Percentiles rank a stretch among this genome's conserved stretches.
Conservation (phyloP, 2,797 vertebrate genomes). For the Pangasius djambal region DNA sequence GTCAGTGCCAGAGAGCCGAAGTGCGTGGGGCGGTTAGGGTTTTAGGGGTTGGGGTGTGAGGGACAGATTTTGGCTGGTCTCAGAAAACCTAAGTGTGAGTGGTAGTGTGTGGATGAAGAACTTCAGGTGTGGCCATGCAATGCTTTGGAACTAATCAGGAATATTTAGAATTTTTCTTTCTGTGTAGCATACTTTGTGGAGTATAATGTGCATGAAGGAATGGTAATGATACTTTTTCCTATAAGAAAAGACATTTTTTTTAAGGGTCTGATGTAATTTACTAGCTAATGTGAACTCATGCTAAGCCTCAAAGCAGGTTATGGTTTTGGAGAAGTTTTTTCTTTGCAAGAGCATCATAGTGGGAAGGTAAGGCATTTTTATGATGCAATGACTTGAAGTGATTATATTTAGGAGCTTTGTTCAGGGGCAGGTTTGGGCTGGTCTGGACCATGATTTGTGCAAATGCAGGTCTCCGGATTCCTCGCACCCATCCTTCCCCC, state of each 20-base stretch:
- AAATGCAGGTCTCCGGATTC: not conserved
- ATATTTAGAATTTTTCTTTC: not conserved
- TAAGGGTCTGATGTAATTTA: constrained; percentile 38
- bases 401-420: constrained; percentile 27
- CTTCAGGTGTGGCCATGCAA: not conserved
- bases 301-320: constrained; percentile 8
- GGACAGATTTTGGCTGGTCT: not conserved
- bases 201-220: not conserved
- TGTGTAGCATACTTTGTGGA: not conserved
- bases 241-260: not conserved
- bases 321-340: not conserved
- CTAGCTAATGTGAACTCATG: constrained; percentile 8
- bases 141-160: not conserved
- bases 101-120: not conserved
- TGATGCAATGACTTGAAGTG: constrained; percentile 36
- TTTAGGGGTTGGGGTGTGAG: not conserved
- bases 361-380: constrained; percentile 25
- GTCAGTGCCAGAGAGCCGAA: not conserved
- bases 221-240: not conserved
- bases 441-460: constrained; percentile 7
- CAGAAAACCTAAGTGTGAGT: not conserved
- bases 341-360: constrained; percentile 8
- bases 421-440: constrained; percentile 19
- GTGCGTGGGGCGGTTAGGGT: not conserved
- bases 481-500: not conserved